These are phyloP conservation scores for Ridgeia piscesae DNA, from an alignment of 1,140 invertebrate genomes.

Conservation along the genomic window DNA sequence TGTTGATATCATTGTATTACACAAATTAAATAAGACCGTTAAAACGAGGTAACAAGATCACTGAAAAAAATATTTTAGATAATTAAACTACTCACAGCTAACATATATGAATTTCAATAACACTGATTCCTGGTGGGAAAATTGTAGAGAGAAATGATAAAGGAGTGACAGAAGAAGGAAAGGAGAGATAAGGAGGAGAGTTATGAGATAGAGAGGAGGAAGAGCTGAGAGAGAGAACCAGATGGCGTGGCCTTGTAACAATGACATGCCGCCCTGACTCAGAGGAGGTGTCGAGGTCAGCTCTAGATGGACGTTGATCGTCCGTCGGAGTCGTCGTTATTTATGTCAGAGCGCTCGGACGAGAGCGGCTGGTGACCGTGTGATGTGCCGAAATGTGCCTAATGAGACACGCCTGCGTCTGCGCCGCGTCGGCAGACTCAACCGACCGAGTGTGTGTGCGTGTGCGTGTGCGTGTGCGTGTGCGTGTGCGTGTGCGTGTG, in stretches of 20 bases:
- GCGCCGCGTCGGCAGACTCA: background rate
- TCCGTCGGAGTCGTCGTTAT: background rate
- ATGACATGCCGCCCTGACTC: background rate
- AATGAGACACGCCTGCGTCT: background rate
- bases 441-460: too few species aligned
- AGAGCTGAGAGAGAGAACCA: background rate
- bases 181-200: too few species aligned
- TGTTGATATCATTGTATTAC: background rate
- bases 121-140: too few species aligned
- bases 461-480: too few species aligned
- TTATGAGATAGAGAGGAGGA: background rate
- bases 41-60: background rate
- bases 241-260: background rate
- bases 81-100: too few species aligned
- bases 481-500: too few species aligned
- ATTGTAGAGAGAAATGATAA: background rate
- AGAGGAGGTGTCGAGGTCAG: background rate
- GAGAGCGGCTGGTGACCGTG: background rate
- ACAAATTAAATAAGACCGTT: background rate
- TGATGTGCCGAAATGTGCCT: background rate
- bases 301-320: background rate
- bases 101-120: too few species aligned
- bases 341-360: background rate
- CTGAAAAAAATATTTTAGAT: background rate
- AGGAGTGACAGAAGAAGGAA: background rate